phyloP scores from a whole-genome alignment of 2,797 vertebrate genomes.

The Pyrocephalus nanus region DNA sequence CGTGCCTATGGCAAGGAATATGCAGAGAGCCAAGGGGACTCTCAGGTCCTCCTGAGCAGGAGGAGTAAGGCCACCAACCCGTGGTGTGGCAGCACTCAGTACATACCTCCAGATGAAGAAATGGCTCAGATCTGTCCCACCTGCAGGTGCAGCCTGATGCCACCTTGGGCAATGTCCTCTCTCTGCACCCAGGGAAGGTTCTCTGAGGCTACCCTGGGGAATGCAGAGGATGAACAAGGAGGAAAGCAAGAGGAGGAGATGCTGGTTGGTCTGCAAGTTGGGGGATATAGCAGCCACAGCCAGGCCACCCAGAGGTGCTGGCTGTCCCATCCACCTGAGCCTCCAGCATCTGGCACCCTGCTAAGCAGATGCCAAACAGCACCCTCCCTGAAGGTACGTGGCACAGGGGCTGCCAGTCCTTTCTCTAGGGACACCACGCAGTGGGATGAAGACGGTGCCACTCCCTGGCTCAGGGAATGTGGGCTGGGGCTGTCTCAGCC shows the following conservation, averaged over 20 bases:
- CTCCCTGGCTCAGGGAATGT: conserved; percentile 12
- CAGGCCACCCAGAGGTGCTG: background rate
- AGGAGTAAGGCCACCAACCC: background rate
- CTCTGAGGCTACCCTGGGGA: background rate
- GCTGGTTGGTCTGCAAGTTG: background rate
- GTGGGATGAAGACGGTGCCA: background rate
- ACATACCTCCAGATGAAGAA: background rate
- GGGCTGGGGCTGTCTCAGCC: conserved; percentile 6
- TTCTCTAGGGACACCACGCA: background rate
- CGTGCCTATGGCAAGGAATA: background rate
- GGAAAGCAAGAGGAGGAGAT: background rate
- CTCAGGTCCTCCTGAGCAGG: background rate
- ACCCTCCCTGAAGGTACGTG: accelerated
- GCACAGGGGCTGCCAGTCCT: background rate
- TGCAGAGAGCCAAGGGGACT: background rate
- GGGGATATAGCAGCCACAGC: background rate
- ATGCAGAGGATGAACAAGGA: background rate
- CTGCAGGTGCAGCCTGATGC: background rate
- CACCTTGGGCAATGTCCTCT: background rate
- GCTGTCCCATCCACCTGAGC: background rate
- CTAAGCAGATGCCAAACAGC: background rate
- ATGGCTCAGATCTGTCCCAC: background rate
- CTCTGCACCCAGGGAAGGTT: background rate
- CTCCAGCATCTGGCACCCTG: background rate
- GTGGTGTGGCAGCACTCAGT: background rate